Conservation (phyloP, 2,888 invertebrate genomes). For the Mactromeris polynyma region DNA sequence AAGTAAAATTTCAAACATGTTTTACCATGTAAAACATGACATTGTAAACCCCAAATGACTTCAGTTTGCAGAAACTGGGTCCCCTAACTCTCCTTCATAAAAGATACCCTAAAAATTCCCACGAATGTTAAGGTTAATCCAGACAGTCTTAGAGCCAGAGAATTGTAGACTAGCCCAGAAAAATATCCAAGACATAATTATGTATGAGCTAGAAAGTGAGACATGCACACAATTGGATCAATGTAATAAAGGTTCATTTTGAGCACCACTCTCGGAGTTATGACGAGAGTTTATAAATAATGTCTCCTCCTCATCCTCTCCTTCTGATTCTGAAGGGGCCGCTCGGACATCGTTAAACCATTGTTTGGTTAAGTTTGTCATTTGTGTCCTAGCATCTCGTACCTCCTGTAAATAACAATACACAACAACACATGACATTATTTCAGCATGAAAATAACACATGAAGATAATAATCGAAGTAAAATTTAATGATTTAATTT, state of each 20-base stretch:
- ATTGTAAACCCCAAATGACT: neutral
- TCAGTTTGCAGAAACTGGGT: neutral
- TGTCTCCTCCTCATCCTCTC: constrained; percentile 71
- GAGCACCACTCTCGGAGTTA: constrained; percentile 43
- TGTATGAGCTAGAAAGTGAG: too few relatives aligned
- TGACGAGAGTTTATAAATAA: constrained; percentile 64
- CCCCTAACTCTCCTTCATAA: too few relatives aligned
- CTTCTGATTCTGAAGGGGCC: constrained; percentile 83
- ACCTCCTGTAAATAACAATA: constrained; percentile 91
- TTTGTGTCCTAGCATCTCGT: constrained; percentile 98
- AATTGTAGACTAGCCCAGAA: too few relatives aligned
- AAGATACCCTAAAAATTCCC: too few relatives aligned
- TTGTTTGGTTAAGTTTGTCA: constrained; percentile 97
- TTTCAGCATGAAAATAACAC: too few relatives aligned
- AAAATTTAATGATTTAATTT: too few relatives aligned
- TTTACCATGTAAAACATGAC: too few relatives aligned
- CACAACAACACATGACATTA: neutral
- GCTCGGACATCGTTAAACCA: constrained; percentile 96
- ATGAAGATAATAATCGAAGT: too few relatives aligned
- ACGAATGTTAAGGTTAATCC: too few relatives aligned
- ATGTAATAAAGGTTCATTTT: constrained; percentile 45
- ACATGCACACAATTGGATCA: neutral
- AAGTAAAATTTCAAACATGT: too few relatives aligned
- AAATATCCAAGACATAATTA: too few relatives aligned
- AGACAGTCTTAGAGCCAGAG: too few relatives aligned